Evolutionary conservation across 2,797 vertebrate species (phyloP), one percentile per base, ranked within the genome.

Genomic region (Coccyzus lansbergi): DNA sequence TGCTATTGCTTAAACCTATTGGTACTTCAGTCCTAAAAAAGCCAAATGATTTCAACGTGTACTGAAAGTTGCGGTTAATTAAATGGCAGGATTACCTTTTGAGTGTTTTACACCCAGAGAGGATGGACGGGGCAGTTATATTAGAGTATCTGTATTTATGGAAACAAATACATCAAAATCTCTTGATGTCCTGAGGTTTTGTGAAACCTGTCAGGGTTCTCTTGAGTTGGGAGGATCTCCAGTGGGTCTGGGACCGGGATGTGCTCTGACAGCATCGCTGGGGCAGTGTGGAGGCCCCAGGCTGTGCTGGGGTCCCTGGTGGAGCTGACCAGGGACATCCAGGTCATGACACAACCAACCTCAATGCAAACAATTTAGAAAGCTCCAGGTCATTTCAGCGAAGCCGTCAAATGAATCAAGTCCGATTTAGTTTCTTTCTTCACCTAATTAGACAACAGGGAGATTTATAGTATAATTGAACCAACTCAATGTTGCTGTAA

Each of bases 381-480:
- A 74, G 46, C 74, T 92, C 62, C 48, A 44, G 59, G 34, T 84
- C n/a, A 9, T 70, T 76, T 40, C 83, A 72, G 31, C 51, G 80
- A 70, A 67, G 56, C 55, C 20, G 12, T 44, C 34, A n/a, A 64
- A 63, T 40, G 53, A 88, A 49, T 87, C 33, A 55, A 67, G 52
- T 34, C 62, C 58, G 51, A 70, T 92, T 92, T 88, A 80, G 17
- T 49, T 76, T 49, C 92, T 90, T 94, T 88, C 90, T 81, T 88
- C 11, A 13, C 79, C 84, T 95, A 92, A 91, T 95, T 80, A 91
- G 90, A 34, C 82, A 94, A 52, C 2, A 0, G 90, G 76, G 91
- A 96, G 86, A 91, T 86, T 80, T 91, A 83, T 64, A 71, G 70
- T 63, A 68, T 67, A 76, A 83, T 25, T 72, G 62, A 95, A 55